phyloP scores from a whole-genome alignment of 2,113 vertebrate species.

The Gorsachius goisagi region DNA sequence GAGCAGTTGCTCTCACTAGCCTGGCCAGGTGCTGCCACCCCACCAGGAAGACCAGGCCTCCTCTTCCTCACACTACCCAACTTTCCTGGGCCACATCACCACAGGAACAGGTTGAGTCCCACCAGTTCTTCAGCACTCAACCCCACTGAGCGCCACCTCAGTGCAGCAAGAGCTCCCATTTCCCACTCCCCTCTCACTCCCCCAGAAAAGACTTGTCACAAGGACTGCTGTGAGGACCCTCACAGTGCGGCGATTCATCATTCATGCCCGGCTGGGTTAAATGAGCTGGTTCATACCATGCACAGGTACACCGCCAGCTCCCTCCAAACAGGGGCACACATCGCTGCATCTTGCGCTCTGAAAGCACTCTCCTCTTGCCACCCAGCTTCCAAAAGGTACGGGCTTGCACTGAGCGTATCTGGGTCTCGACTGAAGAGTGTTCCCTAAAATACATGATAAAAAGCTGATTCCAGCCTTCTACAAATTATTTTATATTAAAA shows the following conservation, averaged over 20 bases:
- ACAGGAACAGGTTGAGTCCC: neutral
- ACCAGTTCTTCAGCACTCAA: neutral
- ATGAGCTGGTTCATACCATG: neutral
- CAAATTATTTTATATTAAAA: constrained; percentile 24
- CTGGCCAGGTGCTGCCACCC: neutral
- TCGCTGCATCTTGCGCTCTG: rapidly evolving
- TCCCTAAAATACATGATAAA: neutral
- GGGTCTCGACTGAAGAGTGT: neutral
- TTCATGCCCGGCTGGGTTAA: neutral
- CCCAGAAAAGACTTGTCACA: neutral
- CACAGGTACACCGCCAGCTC: rapidly evolving
- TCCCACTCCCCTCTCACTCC: neutral
- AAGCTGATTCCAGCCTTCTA: neutral
- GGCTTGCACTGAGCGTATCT: rapidly evolving
- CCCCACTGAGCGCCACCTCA: neutral
- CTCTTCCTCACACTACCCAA: neutral
- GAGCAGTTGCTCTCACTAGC: rapidly evolving
- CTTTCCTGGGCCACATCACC: neutral
- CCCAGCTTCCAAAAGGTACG: neutral
- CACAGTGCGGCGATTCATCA: neutral
- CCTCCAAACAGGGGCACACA: neutral
- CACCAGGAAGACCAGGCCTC: neutral
- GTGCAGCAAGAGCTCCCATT: neutral
- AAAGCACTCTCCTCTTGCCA: neutral
- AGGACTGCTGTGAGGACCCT: neutral